These are phyloP conservation scores for Atrina japonica DNA, from an alignment of 2,888 invertebrate genomes.

Conservation along the genomic window DNA sequence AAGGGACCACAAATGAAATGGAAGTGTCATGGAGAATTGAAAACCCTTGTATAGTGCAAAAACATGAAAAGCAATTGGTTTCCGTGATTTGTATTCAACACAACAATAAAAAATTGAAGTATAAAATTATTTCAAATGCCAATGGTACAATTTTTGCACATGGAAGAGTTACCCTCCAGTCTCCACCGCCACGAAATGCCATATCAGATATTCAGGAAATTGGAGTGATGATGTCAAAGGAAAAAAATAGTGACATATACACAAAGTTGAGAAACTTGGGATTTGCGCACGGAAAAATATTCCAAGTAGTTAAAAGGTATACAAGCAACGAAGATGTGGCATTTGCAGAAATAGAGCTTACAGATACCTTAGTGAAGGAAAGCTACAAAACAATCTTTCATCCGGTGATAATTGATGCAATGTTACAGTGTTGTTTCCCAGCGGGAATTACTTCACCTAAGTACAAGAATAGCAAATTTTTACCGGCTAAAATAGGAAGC, in stretches of 20 bases:
- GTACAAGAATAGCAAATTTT: not conserved
- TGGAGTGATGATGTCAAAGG: not conserved
- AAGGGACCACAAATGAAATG: not conserved
- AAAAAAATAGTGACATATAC: not conserved
- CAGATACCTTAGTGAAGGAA: not conserved
- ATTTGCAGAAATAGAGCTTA: constrained; percentile 9
- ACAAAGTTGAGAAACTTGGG: constrained; percentile 7
- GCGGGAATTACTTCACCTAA: not conserved
- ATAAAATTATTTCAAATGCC: not conserved
- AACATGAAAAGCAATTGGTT: not conserved
- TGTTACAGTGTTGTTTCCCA: constrained; percentile 25
- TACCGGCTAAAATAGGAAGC: constrained; percentile 9
- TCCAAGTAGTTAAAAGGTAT: constrained; percentile 10
- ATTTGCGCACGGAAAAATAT: constrained; percentile 18
- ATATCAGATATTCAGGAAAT: not conserved
- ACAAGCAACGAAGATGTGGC: not conserved
- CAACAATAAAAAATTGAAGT: not conserved
- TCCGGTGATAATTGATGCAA: constrained; percentile 29
- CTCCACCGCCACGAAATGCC: too few relatives aligned
- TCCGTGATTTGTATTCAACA: not conserved
- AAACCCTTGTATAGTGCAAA: not conserved
- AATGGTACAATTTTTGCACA: not conserved
- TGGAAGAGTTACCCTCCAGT: not conserved
- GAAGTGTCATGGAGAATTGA: constrained; percentile 11
- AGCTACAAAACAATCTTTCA: constrained; percentile 3